Percentiles rank a stretch among this genome's conserved stretches.
Evolutionary conservation across 2,888 invertebrate genomes (phyloP).

Genomic region (Alviniconcha strummeri): DNA sequence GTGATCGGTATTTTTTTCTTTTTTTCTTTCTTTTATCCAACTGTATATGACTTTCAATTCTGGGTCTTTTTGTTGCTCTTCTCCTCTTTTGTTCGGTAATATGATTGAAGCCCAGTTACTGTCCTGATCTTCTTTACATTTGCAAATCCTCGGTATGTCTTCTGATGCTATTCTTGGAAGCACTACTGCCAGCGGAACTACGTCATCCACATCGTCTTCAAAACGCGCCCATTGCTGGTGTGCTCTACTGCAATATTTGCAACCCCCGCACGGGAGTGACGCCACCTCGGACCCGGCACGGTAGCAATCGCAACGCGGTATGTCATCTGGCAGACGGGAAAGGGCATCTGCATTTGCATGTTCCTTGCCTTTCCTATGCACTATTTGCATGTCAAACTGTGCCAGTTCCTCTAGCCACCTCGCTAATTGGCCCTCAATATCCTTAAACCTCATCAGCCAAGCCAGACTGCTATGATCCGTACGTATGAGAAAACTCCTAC

Average conservation of each 20-base stretch:
- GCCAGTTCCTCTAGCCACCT: slow-evolving; percentile 46
- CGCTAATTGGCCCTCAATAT: slow-evolving; percentile 44
- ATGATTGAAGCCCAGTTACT: neutral
- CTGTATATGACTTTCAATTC: neutral
- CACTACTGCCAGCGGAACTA: slow-evolving; percentile 13
- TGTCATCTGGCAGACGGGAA: slow-evolving; percentile 21
- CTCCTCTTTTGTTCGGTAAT: neutral
- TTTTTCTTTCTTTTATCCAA: neutral
- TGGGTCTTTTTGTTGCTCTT: neutral
- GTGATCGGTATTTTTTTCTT: no score
- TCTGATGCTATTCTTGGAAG: neutral
- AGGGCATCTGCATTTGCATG: slow-evolving; percentile 40
- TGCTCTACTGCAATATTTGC: slow-evolving; percentile 5
- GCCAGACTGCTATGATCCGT: slow-evolving; percentile 45
- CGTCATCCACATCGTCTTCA: slow-evolving; percentile 23
- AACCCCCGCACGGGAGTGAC: slow-evolving; percentile 27
- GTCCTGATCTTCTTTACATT: neutral
- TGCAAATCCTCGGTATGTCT: neutral
- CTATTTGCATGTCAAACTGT: slow-evolving; percentile 42
- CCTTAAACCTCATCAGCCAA: slow-evolving; percentile 42
- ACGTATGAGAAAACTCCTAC: slow-evolving; percentile 37
- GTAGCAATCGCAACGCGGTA: slow-evolving; percentile 4
- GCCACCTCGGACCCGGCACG: neutral
- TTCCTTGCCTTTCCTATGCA: slow-evolving; percentile 33
- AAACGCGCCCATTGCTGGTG: slow-evolving; percentile 20